These are phyloP conservation scores for Iphiclides podalirius DNA, from an alignment of 2,888 invertebrate genomes.

Conservation along the genomic window DNA sequence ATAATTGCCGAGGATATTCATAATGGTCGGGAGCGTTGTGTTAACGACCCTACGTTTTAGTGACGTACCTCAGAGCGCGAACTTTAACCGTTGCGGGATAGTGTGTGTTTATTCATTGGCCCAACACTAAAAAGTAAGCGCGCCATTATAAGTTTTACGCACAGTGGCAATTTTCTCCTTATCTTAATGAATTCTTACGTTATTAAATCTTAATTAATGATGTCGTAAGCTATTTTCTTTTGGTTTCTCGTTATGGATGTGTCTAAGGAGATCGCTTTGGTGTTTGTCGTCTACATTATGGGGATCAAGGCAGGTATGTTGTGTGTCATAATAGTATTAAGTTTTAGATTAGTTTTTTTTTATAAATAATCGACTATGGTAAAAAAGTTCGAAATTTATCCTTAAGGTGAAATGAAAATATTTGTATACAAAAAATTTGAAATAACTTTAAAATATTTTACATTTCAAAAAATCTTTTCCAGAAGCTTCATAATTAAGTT, in stretches of 20 bases:
- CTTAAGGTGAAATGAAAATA: too few relatives aligned
- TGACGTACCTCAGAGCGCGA: constrained; percentile 15
- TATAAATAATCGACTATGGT: too few relatives aligned
- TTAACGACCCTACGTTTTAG: constrained; percentile 12
- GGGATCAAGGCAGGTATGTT: constrained; percentile 14
- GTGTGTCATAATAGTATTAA: too few relatives aligned
- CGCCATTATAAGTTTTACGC: constrained; percentile 20
- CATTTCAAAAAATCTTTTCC: too few relatives aligned
- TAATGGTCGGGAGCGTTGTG: constrained; percentile 19
- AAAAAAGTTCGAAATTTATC: too few relatives aligned
- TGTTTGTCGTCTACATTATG: constrained; percentile 6
- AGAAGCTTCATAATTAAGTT: too few relatives aligned
- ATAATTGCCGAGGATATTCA: constrained; percentile 16
- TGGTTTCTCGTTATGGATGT: constrained; percentile 12
- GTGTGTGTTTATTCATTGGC: constrained; percentile 5
- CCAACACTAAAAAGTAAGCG: constrained; percentile 12
- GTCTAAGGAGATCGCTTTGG: constrained; percentile 4
- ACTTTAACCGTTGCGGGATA: constrained; percentile 7
- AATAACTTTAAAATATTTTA: too few relatives aligned
- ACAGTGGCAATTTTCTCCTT: constrained; percentile 10
- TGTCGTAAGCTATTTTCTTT: constrained; percentile 12
- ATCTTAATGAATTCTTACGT: constrained; percentile 23
- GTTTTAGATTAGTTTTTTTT: too few relatives aligned
- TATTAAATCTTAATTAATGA: constrained; percentile 20
- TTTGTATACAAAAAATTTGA: too few relatives aligned